Percentiles rank a stretch among this genome's conserved stretches.
phyloP scores from a whole-genome alignment of 2,113 vertebrate genomes.

The Sturnira hondurensis region DNA sequence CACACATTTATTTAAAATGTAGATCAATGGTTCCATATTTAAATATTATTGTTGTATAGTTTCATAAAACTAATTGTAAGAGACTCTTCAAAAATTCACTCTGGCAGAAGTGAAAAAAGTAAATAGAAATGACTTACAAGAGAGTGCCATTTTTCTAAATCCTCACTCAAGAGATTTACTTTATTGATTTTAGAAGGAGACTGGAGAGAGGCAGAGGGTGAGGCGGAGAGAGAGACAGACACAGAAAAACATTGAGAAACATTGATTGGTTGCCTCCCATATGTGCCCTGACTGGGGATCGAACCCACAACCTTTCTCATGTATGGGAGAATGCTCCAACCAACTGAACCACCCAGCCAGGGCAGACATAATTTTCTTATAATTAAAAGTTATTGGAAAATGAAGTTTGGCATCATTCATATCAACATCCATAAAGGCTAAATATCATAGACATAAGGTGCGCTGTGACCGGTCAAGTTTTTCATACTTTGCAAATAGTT shows the following conservation, averaged over 20 bases:
- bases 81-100: background rate
- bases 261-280: no score
- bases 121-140: background rate
- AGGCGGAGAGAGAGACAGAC: no score
- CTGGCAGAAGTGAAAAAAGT: background rate
- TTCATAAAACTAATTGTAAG: background rate
- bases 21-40: background rate
- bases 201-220: no score
- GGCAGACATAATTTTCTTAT: conserved; percentile 33
- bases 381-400: background rate
- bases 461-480: background rate
- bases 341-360: no score
- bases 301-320: no score
- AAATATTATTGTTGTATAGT: background rate
- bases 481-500: background rate
- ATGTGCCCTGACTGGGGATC: no score
- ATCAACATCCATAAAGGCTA: background rate
- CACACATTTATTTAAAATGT: background rate
- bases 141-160: background rate
- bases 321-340: no score
- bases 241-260: no score
- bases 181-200: no score
- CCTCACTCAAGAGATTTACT: no score
- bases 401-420: background rate
- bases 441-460: background rate